Evolutionary conservation across 2,113 vertebrate genomes (phyloP).

Genomic region (Heterotilapia buettikoferi): DNA sequence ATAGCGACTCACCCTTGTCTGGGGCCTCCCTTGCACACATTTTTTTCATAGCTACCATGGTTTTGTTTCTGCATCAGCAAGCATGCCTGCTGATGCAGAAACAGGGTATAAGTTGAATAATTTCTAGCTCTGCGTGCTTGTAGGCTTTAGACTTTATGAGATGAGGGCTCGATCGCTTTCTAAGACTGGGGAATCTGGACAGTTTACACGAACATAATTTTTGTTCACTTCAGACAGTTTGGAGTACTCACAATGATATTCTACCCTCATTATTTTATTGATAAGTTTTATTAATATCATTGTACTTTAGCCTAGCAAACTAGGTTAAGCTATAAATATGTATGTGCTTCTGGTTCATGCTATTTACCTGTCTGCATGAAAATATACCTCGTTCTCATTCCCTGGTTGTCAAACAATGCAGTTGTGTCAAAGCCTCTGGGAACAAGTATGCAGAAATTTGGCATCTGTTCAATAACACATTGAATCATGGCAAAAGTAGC

Average conservation of each 20-base stretch:
- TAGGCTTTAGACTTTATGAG: background rate
- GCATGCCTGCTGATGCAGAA: background rate
- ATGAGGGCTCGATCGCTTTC: background rate
- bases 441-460: background rate
- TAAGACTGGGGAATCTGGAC: background rate
- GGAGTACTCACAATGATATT: background rate
- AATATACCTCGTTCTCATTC: background rate
- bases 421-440: background rate
- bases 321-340: background rate
- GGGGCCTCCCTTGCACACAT: background rate
- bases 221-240: background rate
- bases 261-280: background rate
- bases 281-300: background rate
- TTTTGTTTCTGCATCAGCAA: background rate
- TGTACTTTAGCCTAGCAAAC: background rate
- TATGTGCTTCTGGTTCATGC: background rate
- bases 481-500: background rate
- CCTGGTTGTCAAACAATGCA: background rate
- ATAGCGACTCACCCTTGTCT: background rate
- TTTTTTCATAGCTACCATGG: background rate
- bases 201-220: background rate
- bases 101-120: background rate
- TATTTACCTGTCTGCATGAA: background rate
- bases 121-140: background rate
- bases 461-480: background rate